phyloP scores from a whole-genome alignment of 2,888 invertebrate genomes.

The Synergus gifuensis region DNA sequence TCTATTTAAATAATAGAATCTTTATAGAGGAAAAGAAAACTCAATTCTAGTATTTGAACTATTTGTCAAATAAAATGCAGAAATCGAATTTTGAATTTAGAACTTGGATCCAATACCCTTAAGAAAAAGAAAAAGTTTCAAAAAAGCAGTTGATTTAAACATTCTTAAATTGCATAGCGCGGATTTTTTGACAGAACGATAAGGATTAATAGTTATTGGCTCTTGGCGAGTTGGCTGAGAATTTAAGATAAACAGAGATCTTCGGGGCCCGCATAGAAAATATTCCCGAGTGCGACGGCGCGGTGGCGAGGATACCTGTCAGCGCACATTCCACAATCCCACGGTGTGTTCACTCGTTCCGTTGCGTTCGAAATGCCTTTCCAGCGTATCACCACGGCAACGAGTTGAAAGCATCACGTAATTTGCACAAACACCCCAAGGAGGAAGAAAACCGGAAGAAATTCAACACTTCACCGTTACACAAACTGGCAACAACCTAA shows the following conservation, averaged over 20 bases:
- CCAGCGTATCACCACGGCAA: slow-evolving; percentile 44
- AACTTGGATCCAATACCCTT: too few species aligned
- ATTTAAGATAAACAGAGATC: slow-evolving; percentile 6
- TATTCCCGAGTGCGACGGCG: slow-evolving; percentile 66
- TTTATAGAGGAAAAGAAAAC: too few species aligned
- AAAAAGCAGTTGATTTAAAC: not conserved
- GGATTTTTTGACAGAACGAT: not conserved
- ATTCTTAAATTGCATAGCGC: not conserved
- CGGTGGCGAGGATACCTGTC: slow-evolving; percentile 69
- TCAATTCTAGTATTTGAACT: too few species aligned
- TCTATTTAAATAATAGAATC: too few species aligned
- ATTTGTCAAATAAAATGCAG: too few species aligned
- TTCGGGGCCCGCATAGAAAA: slow-evolving; percentile 56
- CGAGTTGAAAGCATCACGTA: slow-evolving; percentile 41
- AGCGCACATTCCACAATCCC: slow-evolving; percentile 73
- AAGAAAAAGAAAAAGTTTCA: not conserved
- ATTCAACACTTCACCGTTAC: slow-evolving; percentile 31
- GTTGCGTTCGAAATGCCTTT: slow-evolving; percentile 36
- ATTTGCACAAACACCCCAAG: slow-evolving; percentile 8
- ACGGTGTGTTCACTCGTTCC: slow-evolving; percentile 55
- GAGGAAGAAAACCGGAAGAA: slow-evolving; percentile 35
- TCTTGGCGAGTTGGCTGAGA: not conserved
- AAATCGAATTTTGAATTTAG: too few species aligned
- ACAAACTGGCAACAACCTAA: not conserved
- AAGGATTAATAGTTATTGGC: not conserved